A percentile compares a stretch with the other conserved stretches of the same genome.
phyloP scores from a whole-genome alignment of 2,797 vertebrate species.

The Microhierax caerulescens region DNA sequence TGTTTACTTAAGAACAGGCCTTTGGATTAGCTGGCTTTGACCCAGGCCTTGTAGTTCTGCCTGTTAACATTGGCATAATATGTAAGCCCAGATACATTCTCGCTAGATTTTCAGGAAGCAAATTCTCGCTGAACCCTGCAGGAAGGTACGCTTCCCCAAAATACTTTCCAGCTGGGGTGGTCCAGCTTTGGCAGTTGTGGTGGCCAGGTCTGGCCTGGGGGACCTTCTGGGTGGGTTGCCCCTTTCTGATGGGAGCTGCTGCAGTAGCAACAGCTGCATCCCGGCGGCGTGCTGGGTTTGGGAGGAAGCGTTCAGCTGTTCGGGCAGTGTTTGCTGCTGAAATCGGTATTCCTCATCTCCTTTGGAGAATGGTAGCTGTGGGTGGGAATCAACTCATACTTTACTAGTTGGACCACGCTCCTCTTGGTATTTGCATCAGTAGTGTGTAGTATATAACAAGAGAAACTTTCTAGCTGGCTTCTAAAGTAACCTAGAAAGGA shows the following conservation, averaged over 20 bases:
- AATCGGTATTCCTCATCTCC: neutral
- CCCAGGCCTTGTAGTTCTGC: slow-evolving; percentile 1
- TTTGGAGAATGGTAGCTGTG: neutral
- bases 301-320: neutral
- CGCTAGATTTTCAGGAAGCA: neutral
- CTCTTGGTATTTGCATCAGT: neutral
- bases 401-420: neutral
- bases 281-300: neutral
- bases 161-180: neutral
- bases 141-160: neutral
- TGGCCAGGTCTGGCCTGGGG: neutral
- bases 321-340: neutral
- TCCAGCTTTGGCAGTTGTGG: neutral
- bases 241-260: neutral
- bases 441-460: neutral
- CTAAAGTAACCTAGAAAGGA: neutral
- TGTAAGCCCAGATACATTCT: neutral
- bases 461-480: neutral
- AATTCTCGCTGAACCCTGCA: neutral
- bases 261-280: neutral
- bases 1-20: slow-evolving; percentile 32
- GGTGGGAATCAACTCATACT: neutral
- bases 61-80: neutral
- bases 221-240: neutral
- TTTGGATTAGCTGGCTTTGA: slow-evolving; percentile 48